phyloP scores from a whole-genome alignment of 2,797 vertebrate genomes.

The Gymnoscopelus microlampas region DNA sequence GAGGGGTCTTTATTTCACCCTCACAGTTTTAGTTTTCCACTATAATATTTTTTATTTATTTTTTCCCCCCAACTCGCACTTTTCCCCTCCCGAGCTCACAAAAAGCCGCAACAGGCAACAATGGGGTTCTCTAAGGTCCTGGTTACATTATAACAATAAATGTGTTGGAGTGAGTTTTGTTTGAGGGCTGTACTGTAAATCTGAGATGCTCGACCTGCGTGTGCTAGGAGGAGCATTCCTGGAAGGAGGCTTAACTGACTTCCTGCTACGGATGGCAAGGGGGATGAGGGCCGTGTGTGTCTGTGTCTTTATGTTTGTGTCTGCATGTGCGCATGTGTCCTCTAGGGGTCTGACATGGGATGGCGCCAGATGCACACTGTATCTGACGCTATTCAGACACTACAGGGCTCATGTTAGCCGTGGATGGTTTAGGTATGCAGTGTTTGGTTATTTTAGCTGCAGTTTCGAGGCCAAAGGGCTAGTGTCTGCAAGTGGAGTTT shows the following conservation, averaged over 20 bases:
- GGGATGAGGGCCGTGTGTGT: slow-evolving; percentile 22
- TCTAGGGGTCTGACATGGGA: slow-evolving; percentile 33
- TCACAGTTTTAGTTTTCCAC: slow-evolving; percentile 6
- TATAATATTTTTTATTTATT: no score
- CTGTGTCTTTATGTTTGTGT: slow-evolving; percentile 12
- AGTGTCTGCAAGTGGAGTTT: slow-evolving; percentile 25
- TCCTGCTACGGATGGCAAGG: slow-evolving; percentile 67
- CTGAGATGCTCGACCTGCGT: slow-evolving; percentile 39
- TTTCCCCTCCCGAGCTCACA: slow-evolving; percentile 20
- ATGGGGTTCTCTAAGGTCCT: slow-evolving; percentile 36
- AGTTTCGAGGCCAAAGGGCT: slow-evolving; percentile 13
- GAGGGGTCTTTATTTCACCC: neutral
- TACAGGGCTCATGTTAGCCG: slow-evolving; percentile 22
- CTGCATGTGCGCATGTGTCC: slow-evolving; percentile 47
- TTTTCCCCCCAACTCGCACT: neutral
- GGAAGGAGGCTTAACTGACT: slow-evolving; percentile 67
- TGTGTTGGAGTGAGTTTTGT: slow-evolving; percentile 28
- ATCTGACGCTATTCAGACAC: slow-evolving; percentile 33
- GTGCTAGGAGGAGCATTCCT: slow-evolving; percentile 60
- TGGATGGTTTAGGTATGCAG: slow-evolving; percentile 38
- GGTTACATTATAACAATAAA: slow-evolving; percentile 49
- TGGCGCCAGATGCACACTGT: slow-evolving; percentile 61
- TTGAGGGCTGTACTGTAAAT: slow-evolving; percentile 49
- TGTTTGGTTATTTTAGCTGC: slow-evolving; percentile 49
- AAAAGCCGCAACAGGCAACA: slow-evolving; percentile 19